Conservation (phyloP, 2,888 invertebrate species). For the Drosophila mulleri region DNA sequence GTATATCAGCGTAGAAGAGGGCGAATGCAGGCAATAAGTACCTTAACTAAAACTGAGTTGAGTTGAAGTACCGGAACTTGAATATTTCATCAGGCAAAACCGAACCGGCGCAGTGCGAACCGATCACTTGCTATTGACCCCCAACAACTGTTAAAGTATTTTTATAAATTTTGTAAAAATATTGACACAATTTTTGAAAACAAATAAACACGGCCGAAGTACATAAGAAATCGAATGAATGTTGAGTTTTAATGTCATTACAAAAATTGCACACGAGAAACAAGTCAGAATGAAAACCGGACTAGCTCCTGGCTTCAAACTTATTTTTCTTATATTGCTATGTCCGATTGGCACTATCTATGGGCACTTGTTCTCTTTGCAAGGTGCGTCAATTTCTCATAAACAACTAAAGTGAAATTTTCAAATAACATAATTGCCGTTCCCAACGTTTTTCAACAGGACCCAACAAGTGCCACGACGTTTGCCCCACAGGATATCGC, state of each 20-base stretch:
- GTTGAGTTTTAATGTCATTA: constrained; percentile 37
- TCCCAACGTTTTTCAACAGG: constrained; percentile 21
- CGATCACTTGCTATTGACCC: not conserved
- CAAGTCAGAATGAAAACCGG: constrained; percentile 42
- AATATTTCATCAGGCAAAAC: not conserved
- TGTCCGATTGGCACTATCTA: constrained; percentile 10
- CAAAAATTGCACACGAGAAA: constrained; percentile 18
- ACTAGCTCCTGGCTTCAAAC: constrained; percentile 13
- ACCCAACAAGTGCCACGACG: constrained; percentile 65
- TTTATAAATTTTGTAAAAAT: constrained; percentile 35
- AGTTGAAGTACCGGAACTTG: not conserved
- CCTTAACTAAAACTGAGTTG: no score
- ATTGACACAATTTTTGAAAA: constrained; percentile 45
- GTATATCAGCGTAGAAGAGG: constrained; percentile 21
- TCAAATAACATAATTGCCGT: not conserved
- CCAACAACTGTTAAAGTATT: constrained; percentile 31
- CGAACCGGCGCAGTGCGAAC: not conserved
- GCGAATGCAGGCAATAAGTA: constrained; percentile 17
- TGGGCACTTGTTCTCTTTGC: constrained; percentile 37
- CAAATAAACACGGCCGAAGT: constrained; percentile 35
- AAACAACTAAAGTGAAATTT: not conserved
- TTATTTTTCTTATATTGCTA: constrained; percentile 35
- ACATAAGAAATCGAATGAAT: constrained; percentile 18
- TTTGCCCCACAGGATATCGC: constrained; percentile 61
- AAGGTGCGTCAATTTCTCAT: constrained; percentile 33